phyloP scores from a whole-genome alignment of 2,797 vertebrate species.

The Tenualosa thibaudeaui region DNA sequence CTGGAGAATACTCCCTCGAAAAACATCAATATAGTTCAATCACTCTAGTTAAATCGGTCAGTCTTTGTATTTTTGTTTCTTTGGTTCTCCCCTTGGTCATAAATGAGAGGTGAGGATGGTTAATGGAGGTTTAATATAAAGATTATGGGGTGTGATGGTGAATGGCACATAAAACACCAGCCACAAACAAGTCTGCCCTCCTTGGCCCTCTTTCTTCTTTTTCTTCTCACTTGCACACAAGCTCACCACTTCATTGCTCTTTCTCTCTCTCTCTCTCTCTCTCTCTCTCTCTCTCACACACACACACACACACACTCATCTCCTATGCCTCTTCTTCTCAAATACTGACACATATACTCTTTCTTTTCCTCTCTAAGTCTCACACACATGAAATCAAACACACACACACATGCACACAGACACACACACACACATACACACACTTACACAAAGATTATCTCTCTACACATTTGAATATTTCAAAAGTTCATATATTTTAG shows the following conservation, averaged over 20 bases:
- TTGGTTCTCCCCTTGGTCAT: not conserved
- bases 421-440: not conserved
- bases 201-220: not conserved
- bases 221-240: not conserved
- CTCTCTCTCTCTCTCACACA: not conserved
- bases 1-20: not conserved
- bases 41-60: not conserved
- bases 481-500: constrained; percentile 39
- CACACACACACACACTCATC: not conserved
- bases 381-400: not conserved
- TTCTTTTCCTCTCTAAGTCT: not conserved
- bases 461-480: not conserved
- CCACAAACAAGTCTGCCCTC: constrained; percentile 40
- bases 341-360: not conserved
- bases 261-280: not conserved
- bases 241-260: not conserved
- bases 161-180: constrained; percentile 58
- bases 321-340: not conserved
- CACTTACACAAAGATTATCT: not conserved
- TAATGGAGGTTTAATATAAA: constrained; percentile 32
- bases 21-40: not conserved
- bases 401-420: not conserved
- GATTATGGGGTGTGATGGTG: constrained; percentile 64
- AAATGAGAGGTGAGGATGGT: constrained; percentile 1
- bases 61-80: not conserved